Evolutionary conservation across 2,888 invertebrate genomes (phyloP), one percentile per base, ranked within the genome.

Genomic region (Neoitamus cyanurus): DNA sequence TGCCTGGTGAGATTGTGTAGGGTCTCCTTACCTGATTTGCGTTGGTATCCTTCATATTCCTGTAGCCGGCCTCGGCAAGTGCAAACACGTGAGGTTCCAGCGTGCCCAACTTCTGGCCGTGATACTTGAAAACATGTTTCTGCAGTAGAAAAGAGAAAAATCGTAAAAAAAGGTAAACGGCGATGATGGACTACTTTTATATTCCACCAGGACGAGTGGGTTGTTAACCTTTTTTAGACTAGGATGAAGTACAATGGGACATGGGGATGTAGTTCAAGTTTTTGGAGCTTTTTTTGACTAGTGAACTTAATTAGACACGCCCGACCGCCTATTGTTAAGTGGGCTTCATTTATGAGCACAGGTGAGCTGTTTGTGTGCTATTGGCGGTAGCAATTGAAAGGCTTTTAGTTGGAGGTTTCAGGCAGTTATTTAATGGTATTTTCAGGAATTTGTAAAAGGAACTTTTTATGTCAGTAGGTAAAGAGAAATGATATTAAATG

Each of bases 81-180:
- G 97, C 97, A 92, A 97, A 97, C 68, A 97, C 97, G 91, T 97
- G 97, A 0, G 97, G 97, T 88, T 96, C 95, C 89, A 96, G 92
- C 46, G 93, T 92, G 30, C 96, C 96, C 90, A 97, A 93, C 89
- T 97, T 96, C 90, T 94, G 94, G 70, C 95, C 95, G 88, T 96
- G 95, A 91, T 97, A 97, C 89, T 94, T 94, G 89, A 94, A 94
- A 90, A 97, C 96, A 90, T 95, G 94, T 87, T 95, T 95, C 97
- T 97, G 92, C 37, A 93, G 58, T 30, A n/a, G 34, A 69, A 92
- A 87, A 87, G 83, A 84, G 69, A 72, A 78, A 78, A 80, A 58
- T 20, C 78, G 58, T 58, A 30, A 58, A 28, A 28, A 31, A 58
- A 20, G 28, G 13, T 58, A 30, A 13, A 3, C 25, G 58, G 9